phyloP scores from a whole-genome alignment of 2,797 vertebrate species.

The Netta rufina region DNA sequence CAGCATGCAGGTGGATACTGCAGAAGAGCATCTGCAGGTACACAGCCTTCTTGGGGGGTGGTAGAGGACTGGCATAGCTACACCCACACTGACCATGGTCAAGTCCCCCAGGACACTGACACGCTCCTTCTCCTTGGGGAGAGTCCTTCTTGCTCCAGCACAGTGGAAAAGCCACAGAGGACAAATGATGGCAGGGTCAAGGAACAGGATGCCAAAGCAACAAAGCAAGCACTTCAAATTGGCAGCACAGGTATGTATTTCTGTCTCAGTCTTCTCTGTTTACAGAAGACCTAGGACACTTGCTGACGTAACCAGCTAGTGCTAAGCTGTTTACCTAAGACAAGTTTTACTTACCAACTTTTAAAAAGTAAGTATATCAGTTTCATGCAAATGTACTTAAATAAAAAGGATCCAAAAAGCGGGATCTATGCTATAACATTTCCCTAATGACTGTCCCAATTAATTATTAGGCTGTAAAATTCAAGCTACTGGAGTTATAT shows the following conservation, averaged over 20 bases:
- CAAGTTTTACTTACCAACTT: not conserved
- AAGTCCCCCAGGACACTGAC: not conserved
- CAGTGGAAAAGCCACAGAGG: not conserved
- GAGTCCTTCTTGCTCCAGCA: not conserved
- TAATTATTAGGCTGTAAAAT: not conserved
- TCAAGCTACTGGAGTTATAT: not conserved
- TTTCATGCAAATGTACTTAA: not conserved
- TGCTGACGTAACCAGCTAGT: not conserved
- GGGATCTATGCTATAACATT: not conserved
- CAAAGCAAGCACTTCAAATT: not conserved
- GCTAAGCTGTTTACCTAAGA: not conserved
- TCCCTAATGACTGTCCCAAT: not conserved
- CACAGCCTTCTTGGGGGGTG: not conserved
- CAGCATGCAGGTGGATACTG: not conserved
- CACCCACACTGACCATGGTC: not conserved
- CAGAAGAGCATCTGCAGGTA: not conserved
- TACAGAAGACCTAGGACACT: not conserved
- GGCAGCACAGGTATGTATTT: fast-evolving
- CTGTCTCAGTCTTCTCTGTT: not conserved
- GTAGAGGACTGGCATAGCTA: not conserved
- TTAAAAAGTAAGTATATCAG: not conserved
- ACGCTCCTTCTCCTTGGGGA: not conserved
- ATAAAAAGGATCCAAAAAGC: not conserved
- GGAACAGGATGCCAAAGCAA: not conserved
- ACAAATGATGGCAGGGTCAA: not conserved